Conservation (phyloP, 2,797 vertebrate genomes). For the Bucorvus abyssinicus region DNA sequence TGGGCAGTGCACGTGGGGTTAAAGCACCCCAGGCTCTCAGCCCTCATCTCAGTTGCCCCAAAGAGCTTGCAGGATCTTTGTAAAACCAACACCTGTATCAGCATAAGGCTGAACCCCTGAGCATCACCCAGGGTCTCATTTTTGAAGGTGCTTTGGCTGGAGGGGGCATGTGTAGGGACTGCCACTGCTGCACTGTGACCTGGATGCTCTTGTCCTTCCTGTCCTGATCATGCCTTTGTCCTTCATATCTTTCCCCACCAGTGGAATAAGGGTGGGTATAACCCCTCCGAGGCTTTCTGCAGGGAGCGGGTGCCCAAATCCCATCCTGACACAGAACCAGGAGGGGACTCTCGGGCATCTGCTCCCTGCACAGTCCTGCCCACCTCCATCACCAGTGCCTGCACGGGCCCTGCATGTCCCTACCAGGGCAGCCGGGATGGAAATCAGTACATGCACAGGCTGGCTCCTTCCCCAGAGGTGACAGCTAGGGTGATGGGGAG, state of each 20-base stretch:
- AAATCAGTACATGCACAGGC: background rate
- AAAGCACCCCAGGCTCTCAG: background rate
- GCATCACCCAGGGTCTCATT: background rate
- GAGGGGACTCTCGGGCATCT: background rate
- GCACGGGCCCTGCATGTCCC: background rate
- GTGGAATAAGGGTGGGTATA: background rate
- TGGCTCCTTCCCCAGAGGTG: background rate
- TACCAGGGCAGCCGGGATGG: rapidly evolving
- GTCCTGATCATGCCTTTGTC: background rate
- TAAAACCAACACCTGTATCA: background rate
- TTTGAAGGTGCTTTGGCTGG: background rate
- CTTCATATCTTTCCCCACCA: background rate
- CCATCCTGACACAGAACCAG: background rate
- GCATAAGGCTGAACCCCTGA: background rate
- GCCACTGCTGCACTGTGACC: background rate
- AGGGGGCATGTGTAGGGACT: rapidly evolving
- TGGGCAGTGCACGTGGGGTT: rapidly evolving
- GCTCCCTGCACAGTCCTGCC: rapidly evolving
- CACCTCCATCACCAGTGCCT: rapidly evolving
- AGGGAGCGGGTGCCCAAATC: background rate
- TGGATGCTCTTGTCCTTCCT: background rate
- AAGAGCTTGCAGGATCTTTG: background rate
- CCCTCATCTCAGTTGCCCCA: rapidly evolving
- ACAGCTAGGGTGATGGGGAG: rapidly evolving
- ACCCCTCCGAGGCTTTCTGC: background rate